Conservation (phyloP, 2,113 vertebrate species). For the Brevimyrus niger region DNA sequence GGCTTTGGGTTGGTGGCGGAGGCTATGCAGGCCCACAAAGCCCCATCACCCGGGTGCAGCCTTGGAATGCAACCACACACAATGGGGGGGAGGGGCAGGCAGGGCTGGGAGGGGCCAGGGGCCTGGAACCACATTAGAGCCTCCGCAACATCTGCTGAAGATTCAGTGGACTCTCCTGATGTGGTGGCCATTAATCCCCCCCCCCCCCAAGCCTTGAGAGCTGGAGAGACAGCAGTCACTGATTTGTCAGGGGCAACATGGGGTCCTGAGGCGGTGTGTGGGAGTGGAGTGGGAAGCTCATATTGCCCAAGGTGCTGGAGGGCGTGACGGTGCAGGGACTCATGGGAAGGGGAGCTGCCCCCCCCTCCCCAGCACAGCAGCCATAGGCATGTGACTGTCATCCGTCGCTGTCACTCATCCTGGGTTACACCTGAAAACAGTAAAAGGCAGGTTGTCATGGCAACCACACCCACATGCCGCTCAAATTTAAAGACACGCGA, state of each 20-base stretch:
- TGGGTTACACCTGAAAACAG: neutral
- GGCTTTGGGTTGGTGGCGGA: slow-evolving; percentile 58
- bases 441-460: neutral
- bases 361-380: neutral
- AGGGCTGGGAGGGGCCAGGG: slow-evolving; percentile 67
- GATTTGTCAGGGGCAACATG: slow-evolving; percentile 79
- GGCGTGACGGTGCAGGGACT: slow-evolving; percentile 42
- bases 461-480: neutral
- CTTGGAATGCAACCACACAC: slow-evolving; percentile 75
- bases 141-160: slow-evolving; percentile 93
- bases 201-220: slow-evolving; percentile 31
- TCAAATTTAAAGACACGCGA: neutral
- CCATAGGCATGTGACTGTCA: slow-evolving; percentile 56
- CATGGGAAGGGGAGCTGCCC: neutral
- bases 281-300: slow-evolving; percentile 73
- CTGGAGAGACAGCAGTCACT: slow-evolving; percentile 84
- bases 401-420: slow-evolving; percentile 31
- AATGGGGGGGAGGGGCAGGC: slow-evolving; percentile 78
- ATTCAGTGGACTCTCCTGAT: slow-evolving; percentile 79
- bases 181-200: slow-evolving; percentile 88
- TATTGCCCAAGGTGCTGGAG: slow-evolving; percentile 69
- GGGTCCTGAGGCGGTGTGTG: slow-evolving; percentile 41
- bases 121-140: slow-evolving; percentile 98
- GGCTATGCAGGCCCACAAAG: slow-evolving; percentile 62
- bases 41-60: slow-evolving; percentile 79